Conservation (phyloP, 2,888 invertebrate genomes). For the Drosophila subsilvestris region DNA sequence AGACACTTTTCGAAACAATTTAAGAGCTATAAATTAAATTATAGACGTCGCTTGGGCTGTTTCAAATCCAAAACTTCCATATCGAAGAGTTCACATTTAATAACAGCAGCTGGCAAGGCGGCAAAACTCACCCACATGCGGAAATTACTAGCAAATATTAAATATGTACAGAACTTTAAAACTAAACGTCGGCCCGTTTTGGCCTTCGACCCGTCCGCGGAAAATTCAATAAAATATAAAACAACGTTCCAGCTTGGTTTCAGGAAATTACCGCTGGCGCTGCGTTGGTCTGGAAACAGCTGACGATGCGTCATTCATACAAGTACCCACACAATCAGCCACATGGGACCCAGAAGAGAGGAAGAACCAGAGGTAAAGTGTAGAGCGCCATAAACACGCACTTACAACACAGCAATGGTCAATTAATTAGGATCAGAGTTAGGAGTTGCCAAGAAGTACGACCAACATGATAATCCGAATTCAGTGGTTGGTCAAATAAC, state of each 20-base stretch:
- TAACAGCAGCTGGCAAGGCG: conserved; percentile 18
- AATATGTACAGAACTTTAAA: conserved; percentile 9
- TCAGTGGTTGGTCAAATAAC: too few species aligned
- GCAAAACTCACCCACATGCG: conserved; percentile 19
- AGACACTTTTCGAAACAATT: not conserved
- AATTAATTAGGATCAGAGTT: conserved; percentile 17
- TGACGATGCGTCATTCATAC: conserved; percentile 77
- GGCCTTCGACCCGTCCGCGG: conserved; percentile 36
- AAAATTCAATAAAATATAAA: conserved; percentile 78
- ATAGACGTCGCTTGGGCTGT: not conserved
- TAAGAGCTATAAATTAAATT: conserved; percentile 12
- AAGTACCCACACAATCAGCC: conserved; percentile 32
- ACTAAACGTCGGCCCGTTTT: conserved; percentile 15
- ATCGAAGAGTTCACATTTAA: not conserved
- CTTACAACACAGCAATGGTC: conserved; percentile 25
- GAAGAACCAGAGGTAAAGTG: conserved; percentile 48
- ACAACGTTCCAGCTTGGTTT: conserved; percentile 52
- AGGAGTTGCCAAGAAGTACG: not conserved
- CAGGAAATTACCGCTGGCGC: conserved; percentile 55
- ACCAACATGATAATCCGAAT: too few species aligned
- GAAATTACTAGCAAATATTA: not conserved
- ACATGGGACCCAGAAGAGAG: conserved; percentile 18
- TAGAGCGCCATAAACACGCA: conserved; percentile 28
- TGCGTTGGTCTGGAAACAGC: conserved; percentile 58
- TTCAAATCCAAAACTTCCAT: conserved; percentile 7